Percentiles rank a stretch among this genome's conserved stretches.
Conservation (phyloP, 2,888 invertebrate genomes). For the Slavum lentiscoides region DNA sequence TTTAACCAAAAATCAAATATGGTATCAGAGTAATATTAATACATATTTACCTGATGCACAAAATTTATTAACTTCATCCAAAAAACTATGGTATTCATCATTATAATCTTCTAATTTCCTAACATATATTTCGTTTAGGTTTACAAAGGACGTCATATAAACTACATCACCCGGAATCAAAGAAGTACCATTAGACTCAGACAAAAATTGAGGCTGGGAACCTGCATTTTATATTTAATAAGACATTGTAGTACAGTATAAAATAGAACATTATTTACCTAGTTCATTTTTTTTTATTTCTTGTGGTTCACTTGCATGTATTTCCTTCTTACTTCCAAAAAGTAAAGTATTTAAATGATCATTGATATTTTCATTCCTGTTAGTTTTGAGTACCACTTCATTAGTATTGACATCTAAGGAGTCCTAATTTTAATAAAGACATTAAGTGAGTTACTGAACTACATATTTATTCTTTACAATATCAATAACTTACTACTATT, state of each 20-base stretch:
- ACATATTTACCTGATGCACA: slow-evolving; percentile 32
- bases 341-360: slow-evolving; percentile 22
- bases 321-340: slow-evolving; percentile 1
- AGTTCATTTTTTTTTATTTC: slow-evolving; percentile 6
- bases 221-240: not conserved
- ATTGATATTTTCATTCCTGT: slow-evolving; percentile 24
- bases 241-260: too few species aligned
- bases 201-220: not conserved
- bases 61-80: slow-evolving; percentile 20
- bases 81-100: slow-evolving; percentile 36
- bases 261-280: not conserved
- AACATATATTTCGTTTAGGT: slow-evolving; percentile 36
- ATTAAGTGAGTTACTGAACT: not conserved
- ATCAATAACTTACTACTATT: slow-evolving; percentile 33
- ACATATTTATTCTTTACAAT: not conserved
- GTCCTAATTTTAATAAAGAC: not conserved
- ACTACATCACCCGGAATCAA: slow-evolving; percentile 21
- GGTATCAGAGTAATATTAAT: not conserved
- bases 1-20: not conserved
- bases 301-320: not conserved
- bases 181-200: not conserved
- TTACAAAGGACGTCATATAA: slow-evolving; percentile 33
- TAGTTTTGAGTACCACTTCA: slow-evolving; percentile 33
- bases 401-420: slow-evolving; percentile 8
- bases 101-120: slow-evolving; percentile 29